Base-by-base conservation (phyloP, 2,888 invertebrate species). In the Acleris literana region DNA sequence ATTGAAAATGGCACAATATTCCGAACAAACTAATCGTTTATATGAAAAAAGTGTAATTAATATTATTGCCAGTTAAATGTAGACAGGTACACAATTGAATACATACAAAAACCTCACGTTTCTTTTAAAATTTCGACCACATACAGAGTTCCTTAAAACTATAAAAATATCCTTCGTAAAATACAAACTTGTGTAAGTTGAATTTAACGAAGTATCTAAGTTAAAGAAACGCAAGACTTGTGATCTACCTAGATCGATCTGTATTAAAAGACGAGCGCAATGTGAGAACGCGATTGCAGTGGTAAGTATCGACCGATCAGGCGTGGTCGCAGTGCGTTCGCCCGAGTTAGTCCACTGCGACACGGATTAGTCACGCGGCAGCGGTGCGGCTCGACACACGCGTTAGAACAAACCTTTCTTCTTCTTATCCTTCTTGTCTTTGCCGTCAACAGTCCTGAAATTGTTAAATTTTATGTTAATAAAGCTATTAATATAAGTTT, bases 341-440 rank as follows among this genome's bases (percentile, higher is more conserved):
- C 48, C 33, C 53, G 64, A 51, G 71, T 54, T 54, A 72, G 69
- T 73, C 65, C 71, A 67, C 72, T 74, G 33, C 69, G 74, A 67
- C 72, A 72, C 71, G 71, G 74, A 86, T 90, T 89, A 90, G 89
- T 89, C 84, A 88, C 89, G 84, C 88, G 89, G 88, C 87, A 90
- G 39, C 39, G 90, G 87, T 85, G 86, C 84, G 83, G 78, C 76
- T 80, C 77, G 74, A 75, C 75, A 70, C 77, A 77, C 78, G 73
- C 68, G 76, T 94, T 96, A 97, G 93, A 97, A 97, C 92, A 97
- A 95, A 87, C 97, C 97, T 94, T 97, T 97, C 94, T 96, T 96
- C 94, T 97, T 97, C 94, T 96, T 96, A 86, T 94, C 96, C 93
- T 97, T 97, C 90, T 97, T 97, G 82, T 97, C 97, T 92, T 97